phyloP scores from a whole-genome alignment of 2,888 invertebrate species.

The Sphaerophoria rueppellii region DNA sequence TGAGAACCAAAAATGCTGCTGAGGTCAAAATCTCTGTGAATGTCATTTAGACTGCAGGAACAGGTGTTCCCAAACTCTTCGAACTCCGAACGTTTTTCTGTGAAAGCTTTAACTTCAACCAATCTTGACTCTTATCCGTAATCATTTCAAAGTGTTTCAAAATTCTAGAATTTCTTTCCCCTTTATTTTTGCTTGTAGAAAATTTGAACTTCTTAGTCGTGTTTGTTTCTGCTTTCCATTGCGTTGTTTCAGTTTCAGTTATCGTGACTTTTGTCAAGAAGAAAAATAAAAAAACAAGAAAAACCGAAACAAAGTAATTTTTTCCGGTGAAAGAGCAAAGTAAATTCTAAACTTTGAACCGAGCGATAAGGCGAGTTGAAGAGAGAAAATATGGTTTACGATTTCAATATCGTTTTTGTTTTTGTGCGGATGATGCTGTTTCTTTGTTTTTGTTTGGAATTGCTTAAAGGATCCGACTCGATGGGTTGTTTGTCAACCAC shows the following conservation, averaged over 20 bases:
- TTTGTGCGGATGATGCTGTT: conserved; percentile 20
- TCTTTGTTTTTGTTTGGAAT: not conserved
- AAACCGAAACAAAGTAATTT: conserved; percentile 29
- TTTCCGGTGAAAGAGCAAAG: conserved; percentile 55
- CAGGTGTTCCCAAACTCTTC: not conserved
- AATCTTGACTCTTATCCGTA: conserved; percentile 54
- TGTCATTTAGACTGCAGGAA: too few species aligned
- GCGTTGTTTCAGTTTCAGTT: conserved; percentile 26
- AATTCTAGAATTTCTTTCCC: conserved; percentile 31
- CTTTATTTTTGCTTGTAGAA: conserved; percentile 26
- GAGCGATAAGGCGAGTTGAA: conserved; percentile 17
- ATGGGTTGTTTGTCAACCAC: conserved; percentile 29
- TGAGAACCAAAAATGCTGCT: too few species aligned
- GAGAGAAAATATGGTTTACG: conserved; percentile 33
- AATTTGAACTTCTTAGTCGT: conserved; percentile 41
- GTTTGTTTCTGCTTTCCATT: conserved; percentile 2
- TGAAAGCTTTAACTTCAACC: conserved; percentile 46
- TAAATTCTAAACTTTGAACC: conserved; percentile 35
- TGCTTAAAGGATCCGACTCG: conserved; percentile 25
- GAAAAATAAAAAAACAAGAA: not conserved
- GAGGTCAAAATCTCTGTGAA: too few species aligned
- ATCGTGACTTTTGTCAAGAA: conserved; percentile 48
- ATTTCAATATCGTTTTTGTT: conserved; percentile 40
- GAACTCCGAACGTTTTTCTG: not conserved
- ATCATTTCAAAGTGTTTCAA: conserved; percentile 65